These are phyloP conservation scores for Idaea biselata DNA, from an alignment of 2,888 invertebrate species.

Conservation along the genomic window DNA sequence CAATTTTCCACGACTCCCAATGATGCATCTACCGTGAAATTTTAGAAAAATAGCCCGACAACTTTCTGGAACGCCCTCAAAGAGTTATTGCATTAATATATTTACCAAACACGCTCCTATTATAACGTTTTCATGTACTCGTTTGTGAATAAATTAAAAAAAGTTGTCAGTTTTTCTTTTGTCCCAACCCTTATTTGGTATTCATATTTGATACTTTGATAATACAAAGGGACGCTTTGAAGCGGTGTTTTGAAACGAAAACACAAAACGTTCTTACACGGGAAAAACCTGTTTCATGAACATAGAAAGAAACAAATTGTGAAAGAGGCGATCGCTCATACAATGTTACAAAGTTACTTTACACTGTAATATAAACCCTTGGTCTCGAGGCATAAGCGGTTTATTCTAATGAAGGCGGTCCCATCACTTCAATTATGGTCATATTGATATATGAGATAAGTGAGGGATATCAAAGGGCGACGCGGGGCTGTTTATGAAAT, in stretches of 20 bases:
- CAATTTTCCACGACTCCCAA: conserved; percentile 63
- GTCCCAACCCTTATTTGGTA: conserved; percentile 80
- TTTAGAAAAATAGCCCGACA: conserved; percentile 68
- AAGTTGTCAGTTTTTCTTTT: conserved; percentile 77
- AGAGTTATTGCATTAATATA: conserved; percentile 78
- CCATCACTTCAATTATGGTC: conserved; percentile 76
- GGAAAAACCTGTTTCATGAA: conserved; percentile 75
- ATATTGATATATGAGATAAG: conserved; percentile 79
- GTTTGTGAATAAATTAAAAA: conserved; percentile 76
- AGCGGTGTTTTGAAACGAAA: conserved; percentile 62
- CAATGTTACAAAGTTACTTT: conserved; percentile 45
- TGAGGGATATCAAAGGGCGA: conserved; percentile 80
- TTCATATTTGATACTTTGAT: conserved; percentile 79
- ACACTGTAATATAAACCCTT: conserved; percentile 60
- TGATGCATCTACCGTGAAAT: conserved; percentile 78
- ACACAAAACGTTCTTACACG: conserved; percentile 66
- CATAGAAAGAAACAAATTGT: conserved; percentile 78
- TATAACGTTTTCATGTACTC: conserved; percentile 80
- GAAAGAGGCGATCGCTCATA: conserved; percentile 77
- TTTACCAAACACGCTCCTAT: conserved; percentile 79
- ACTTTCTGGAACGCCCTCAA: conserved; percentile 60
- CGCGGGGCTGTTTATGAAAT: conserved; percentile 71
- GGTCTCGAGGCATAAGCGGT: conserved; percentile 49
- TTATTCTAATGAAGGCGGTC: conserved; percentile 53
- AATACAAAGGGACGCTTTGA: conserved; percentile 75